Base-by-base conservation (phyloP, 2,113 vertebrate species). In the Melanostigma gelatinosum region DNA sequence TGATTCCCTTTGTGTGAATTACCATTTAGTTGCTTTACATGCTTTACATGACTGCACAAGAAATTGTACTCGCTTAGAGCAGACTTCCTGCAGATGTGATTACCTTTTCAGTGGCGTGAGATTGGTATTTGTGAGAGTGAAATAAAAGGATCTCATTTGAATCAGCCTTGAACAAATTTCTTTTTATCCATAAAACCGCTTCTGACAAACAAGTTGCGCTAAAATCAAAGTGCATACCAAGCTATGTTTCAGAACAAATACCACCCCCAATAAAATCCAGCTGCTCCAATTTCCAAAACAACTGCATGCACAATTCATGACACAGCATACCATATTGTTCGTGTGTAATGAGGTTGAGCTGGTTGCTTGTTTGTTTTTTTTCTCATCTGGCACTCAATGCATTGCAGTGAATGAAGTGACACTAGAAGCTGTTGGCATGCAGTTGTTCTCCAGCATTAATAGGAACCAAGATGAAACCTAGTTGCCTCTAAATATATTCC, bases 11-110 rank as follows among this genome's bases (percentile, higher is more conserved):
- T 87, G 85, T 92, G 75, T 66, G 78, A 84, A 87, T 89, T 75
- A 64, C 66, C 77, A 78, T 88, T 84, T 88, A 80, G 87, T 77
- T 84, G 77, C 76, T 85, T 90, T 72, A 84, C 85, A 90, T 85
- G 89, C 75, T 13, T 72, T 72, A 85, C 85, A 86, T 80, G 85
- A 24, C 79, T 73, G 75, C 69, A 85, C 69, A 29, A 69, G 79
- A 84, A 83, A 84, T 64, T 76, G 63, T 63, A 70, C 67, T 77
- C n/a, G 24, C 80, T 84, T 68, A 46, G 73, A 81, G 72, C 55
- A 83, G 79, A 89, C 86, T 87, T 89, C 84, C 82, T 86, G 88
- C 84, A 82, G 86, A 93, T 89, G 86, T 82, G 85, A 88, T 88
- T 91, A 87, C 80, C 83, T 83, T 92, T 90, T 88, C 88, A 91